Conservation (phyloP, 2,888 invertebrate species). For the Opisthograptis luteolata region DNA sequence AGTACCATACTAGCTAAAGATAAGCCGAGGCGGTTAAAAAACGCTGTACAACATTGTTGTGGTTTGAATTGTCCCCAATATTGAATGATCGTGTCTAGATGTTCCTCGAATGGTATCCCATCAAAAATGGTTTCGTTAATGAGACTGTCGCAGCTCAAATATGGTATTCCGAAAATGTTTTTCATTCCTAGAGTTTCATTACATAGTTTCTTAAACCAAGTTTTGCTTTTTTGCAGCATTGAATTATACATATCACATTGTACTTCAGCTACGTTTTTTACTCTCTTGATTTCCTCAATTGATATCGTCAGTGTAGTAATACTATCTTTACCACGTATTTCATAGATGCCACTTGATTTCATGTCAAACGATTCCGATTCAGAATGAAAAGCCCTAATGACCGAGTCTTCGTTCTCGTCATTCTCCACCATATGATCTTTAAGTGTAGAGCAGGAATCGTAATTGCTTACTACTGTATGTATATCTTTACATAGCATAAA, state of each 20-base stretch:
- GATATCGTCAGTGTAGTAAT: slow-evolving; percentile 23
- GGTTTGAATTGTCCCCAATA: slow-evolving; percentile 13
- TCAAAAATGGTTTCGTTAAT: slow-evolving; percentile 31
- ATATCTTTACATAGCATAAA: background rate
- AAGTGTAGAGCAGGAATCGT: slow-evolving; percentile 21
- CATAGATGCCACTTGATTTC: slow-evolving; percentile 8
- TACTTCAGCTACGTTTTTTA: slow-evolving; percentile 9
- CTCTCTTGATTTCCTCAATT: slow-evolving; percentile 20
- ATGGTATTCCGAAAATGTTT: slow-evolving; percentile 4
- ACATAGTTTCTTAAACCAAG: slow-evolving; percentile 15
- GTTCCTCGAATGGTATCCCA: slow-evolving; percentile 8
- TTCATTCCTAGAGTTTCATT: slow-evolving; percentile 8
- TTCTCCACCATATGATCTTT: slow-evolving; percentile 12
- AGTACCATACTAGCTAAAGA: background rate
- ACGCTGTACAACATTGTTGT: slow-evolving; percentile 3
- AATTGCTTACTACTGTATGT: slow-evolving; percentile 2
- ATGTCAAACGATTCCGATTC: slow-evolving; percentile 16
- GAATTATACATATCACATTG: slow-evolving; percentile 3
- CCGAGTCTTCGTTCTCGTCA: slow-evolving; percentile 8
- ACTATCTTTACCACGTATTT: slow-evolving; percentile 17
- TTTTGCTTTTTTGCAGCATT: slow-evolving; percentile 13
- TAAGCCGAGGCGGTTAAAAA: slow-evolving; percentile 19
- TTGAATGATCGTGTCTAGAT: background rate
- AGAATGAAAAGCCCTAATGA: slow-evolving; percentile 11
- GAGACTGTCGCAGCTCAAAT: slow-evolving; percentile 4